Conservation (phyloP, 53 echinoderm and acorn worm species). For the Echinometra lucunter region DNA sequence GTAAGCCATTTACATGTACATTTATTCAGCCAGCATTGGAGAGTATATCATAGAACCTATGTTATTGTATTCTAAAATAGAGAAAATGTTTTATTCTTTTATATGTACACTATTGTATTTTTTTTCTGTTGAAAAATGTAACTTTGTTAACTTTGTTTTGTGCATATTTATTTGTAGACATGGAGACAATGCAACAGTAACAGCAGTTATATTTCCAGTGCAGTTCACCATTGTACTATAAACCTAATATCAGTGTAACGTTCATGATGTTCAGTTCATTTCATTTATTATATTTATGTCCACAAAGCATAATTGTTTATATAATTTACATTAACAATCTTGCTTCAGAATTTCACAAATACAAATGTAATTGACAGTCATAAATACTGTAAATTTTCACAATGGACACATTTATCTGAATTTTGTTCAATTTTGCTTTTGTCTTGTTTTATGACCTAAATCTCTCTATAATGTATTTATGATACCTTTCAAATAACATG, state of each 20-base stretch:
- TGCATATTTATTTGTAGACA: neutral
- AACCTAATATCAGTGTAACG: neutral
- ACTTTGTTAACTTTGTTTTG: neutral
- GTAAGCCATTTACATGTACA: neutral
- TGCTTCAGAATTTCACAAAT: too few species aligned
- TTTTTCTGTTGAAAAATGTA: neutral
- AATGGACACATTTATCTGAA: too few species aligned
- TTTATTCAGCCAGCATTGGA: neutral
- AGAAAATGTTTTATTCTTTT: neutral
- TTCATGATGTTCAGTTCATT: neutral
- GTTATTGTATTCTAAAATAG: neutral
- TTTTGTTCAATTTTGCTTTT: too few species aligned
- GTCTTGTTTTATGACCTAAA: too few species aligned
- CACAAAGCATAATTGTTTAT: too few species aligned
- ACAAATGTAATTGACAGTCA: too few species aligned
- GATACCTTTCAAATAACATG: neutral
- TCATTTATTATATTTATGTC: too few species aligned
- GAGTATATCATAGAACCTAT: neutral
- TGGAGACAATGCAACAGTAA: neutral
- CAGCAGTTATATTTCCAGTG: neutral
- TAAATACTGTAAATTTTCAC: too few species aligned
- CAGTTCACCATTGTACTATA: neutral
- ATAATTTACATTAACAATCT: too few species aligned
- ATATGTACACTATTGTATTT: neutral
- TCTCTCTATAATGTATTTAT: too few species aligned